Base-by-base conservation (phyloP, 2,888 invertebrate species). In the Odontocerum albicorne region DNA sequence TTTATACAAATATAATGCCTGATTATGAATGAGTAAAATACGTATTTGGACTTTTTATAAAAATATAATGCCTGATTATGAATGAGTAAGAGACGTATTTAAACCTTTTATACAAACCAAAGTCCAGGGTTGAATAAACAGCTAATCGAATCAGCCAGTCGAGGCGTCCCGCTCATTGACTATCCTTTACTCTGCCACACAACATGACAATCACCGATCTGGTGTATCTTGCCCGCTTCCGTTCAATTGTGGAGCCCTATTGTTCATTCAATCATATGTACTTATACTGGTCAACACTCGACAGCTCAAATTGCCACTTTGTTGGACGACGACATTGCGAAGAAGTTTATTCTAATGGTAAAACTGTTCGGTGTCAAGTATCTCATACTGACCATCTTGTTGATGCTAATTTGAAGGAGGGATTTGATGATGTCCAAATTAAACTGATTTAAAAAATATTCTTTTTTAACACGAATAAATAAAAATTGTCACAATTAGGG, bases 61-160 rank as follows among this genome's bases (percentile, higher is more conserved):
- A n/a, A n/a, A n/a, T n/a, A n/a, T n/a, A n/a, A n/a, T n/a, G n/a
- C n/a, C n/a, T n/a, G n/a, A n/a, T n/a, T n/a, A n/a, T n/a, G n/a
- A n/a, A n/a, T n/a, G n/a, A n/a, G n/a, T n/a, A n/a, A n/a, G 10
- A 27, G 10, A 6, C 6, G 6, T 27, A 10, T 27, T 27, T 7
- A 27, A 27, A 27, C 27, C 6, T 27, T n/a, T 3, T 4, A 2
- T 16, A 49, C 49, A 16, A 40, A 49, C 54, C 58, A 40, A 44
- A 50, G 42, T 27, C 35, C 49, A 40, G 58, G 51, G 58, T 59
- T 55, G 58, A 59, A 59, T 51, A 55, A 51, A 51, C 55, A 55
- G 27, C 55, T 58, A 58, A 58, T 58, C 54, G 49, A 54, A 58
- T 58, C 40, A 54, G 52, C 38, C 46, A 35, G 47, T 15, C 19